These are phyloP conservation scores for roundworm (Caenorhabditis elegans) DNA, from an alignment of 1,140 invertebrate genomes.

Conservation along the genomic window DNA sequence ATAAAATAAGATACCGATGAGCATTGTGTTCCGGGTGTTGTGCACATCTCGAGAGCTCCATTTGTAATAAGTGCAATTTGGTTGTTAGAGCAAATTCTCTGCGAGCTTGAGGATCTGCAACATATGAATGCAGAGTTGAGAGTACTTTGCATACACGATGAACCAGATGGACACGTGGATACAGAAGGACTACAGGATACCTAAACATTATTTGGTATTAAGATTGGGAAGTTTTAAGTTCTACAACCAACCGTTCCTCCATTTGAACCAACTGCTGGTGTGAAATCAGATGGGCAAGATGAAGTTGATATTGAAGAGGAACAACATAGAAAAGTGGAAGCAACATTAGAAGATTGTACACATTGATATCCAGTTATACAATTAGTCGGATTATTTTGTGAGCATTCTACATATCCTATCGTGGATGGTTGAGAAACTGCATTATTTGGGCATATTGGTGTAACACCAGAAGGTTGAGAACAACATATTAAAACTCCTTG, in stretches of 20 bases:
- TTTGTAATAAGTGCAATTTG: background rate
- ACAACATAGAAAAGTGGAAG: background rate
- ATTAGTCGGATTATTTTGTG: background rate
- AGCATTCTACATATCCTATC: background rate
- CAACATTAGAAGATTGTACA: background rate
- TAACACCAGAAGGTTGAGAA: background rate
- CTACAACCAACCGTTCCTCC: background rate
- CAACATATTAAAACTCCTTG: background rate
- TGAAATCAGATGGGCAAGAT: background rate
- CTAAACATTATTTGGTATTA: background rate
- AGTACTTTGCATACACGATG: conserved; percentile 1
- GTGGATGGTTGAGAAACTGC: background rate
- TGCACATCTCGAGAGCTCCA: conserved; percentile 1
- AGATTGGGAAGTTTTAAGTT: background rate
- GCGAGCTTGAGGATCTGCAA: background rate
- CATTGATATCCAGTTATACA: background rate
- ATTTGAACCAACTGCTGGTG: background rate
- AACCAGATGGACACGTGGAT: background rate
- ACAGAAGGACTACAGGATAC: background rate
- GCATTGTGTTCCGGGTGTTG: background rate
- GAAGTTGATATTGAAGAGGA: background rate
- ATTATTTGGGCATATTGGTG: background rate
- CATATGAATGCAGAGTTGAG: background rate
- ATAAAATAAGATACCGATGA: background rate
- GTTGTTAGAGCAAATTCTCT: background rate